Percentiles rank a stretch among this genome's conserved stretches.
These are phyloP conservation scores for Neuroterus valhalla DNA, from an alignment of 1,140 invertebrate species.

Conservation along the genomic window DNA sequence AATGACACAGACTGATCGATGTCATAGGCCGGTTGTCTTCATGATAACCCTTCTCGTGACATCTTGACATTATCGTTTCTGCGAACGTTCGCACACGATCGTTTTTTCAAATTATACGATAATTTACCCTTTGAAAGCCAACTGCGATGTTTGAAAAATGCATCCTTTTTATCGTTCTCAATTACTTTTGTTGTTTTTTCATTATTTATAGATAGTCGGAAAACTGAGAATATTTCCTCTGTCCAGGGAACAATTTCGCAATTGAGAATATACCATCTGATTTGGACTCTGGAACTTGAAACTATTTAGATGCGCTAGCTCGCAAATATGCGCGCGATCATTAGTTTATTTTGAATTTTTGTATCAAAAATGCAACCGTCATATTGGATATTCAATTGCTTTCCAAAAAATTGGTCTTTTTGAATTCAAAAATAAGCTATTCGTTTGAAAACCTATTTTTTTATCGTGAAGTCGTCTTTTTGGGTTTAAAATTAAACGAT, in stretches of 20 bases:
- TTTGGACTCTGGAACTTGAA: slow-evolving; percentile 1
- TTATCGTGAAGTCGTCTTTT: no score
- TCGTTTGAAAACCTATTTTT: no score
- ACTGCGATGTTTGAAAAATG: neutral
- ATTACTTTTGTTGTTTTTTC: neutral
- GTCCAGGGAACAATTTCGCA: neutral
- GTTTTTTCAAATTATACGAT: slow-evolving; percentile 38
- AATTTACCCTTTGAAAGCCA: neutral
- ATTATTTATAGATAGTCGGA: neutral
- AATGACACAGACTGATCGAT: slow-evolving; percentile 74
- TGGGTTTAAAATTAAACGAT: no score
- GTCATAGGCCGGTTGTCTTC: slow-evolving; percentile 71
- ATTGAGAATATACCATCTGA: neutral
- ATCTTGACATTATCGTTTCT: slow-evolving; percentile 67
- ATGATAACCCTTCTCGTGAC: slow-evolving; percentile 73
- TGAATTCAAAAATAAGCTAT: no score
- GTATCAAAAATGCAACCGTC: no score
- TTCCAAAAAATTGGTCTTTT: no score
- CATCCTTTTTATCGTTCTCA: neutral
- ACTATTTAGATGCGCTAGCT: no score
- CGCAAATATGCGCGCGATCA: no score
- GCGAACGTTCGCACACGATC: slow-evolving; percentile 55
- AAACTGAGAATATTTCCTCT: neutral
- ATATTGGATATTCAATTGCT: no score
- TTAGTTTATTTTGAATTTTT: no score